These are phyloP conservation scores for Manis javanica DNA, from an alignment of 2,797 vertebrate species.

Conservation along the genomic window DNA sequence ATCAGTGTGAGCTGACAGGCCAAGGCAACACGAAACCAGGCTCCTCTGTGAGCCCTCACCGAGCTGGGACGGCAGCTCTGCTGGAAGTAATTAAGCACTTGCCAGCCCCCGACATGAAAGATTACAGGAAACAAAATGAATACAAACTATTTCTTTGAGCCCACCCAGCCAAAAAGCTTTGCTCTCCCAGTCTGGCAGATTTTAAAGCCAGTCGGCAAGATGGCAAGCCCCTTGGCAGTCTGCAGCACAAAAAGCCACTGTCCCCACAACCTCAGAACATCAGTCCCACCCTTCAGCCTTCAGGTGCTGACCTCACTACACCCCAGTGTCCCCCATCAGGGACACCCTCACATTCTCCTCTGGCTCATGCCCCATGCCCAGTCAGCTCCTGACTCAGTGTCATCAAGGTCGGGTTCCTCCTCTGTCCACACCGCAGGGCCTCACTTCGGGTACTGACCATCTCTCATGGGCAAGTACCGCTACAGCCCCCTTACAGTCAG, in stretches of 20 bases:
- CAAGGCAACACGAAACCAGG: not conserved
- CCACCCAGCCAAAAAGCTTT: not conserved
- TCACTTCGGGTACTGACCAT: not conserved
- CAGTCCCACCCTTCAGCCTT: not conserved
- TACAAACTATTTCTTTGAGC: not conserved
- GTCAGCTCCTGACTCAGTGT: not conserved
- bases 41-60: not conserved
- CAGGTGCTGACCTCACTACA: not conserved
- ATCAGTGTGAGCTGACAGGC: not conserved
- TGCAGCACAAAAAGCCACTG: not conserved
- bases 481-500: not conserved
- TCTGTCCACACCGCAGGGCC: not conserved
- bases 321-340: not conserved
- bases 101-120: not conserved
- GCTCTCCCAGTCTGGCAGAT: not conserved
- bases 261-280: not conserved
- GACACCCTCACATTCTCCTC: not conserved
- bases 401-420: fast-evolving
- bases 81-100: not conserved
- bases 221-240: not conserved
- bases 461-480: fast-evolving
- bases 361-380: not conserved
- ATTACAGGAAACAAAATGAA: constrained; percentile 9
- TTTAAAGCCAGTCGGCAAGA: not conserved
- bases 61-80: not conserved